Base-by-base conservation (phyloP, 2,797 vertebrate genomes). In the Gila robusta region DNA sequence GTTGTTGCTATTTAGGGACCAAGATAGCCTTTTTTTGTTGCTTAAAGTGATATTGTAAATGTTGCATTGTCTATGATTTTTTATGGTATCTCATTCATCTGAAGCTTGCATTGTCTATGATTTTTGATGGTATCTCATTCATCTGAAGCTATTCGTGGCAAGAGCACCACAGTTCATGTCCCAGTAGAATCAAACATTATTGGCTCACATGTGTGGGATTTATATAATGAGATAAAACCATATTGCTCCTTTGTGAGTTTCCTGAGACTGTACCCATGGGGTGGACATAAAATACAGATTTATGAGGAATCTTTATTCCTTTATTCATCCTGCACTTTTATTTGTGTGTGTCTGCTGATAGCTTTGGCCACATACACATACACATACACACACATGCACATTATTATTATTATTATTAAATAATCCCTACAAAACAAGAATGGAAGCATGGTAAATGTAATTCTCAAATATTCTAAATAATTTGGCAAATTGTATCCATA, bases 141-240 rank as follows among this genome's bases (percentile, higher is more conserved):
- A 26, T 26, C n/a, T 62, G 4, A 41, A 39, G 23, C 35, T 39
- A 78, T 37, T 78, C 5, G 14, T 59, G n/a, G 54, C 76, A 78
- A 4, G 17, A 5, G 23, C 76, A 62, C 7, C 7, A 59, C 54
- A 62, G 23, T 56, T 56, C 14, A 16, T 39, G 74, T 39, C 32
- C 21, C 52, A 39, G 28, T 37, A 37, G 52, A 79, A 64, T 41
- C 37, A 17, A 62, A 19, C 54, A 79, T 77, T 17, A n/a, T 44
- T 62, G 44, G 37, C 37, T 79, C 56, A 39, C 3, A 17, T 26
- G 37, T 79, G 37, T 19, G 23, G 56, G 77, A n/a, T 79, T 62
- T 62, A 41, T 79, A 62, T 62, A 79, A 79, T 26, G 1, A 64
- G 12, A 79, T 79, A 79, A 64, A 62, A 41, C 54, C 56, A 41